Evolutionary conservation across 2,888 invertebrate genomes (phyloP).

Genomic region (Antitype chi): DNA sequence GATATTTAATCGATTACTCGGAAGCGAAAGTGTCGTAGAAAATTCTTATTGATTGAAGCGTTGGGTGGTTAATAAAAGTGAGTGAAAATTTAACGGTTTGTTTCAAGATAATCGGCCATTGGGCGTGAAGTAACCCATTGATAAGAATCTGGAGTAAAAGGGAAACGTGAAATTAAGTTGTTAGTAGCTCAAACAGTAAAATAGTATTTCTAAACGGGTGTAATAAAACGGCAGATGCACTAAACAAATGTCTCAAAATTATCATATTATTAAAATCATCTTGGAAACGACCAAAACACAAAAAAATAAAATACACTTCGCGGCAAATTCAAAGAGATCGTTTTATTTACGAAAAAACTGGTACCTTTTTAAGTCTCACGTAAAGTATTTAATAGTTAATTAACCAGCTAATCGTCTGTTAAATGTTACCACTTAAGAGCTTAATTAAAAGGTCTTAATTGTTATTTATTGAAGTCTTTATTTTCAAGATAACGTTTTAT

Average conservation of each 20-base stretch:
- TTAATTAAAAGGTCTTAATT: constrained; percentile 50
- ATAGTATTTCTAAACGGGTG: neutral
- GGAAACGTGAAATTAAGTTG: constrained; percentile 41
- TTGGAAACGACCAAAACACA: neutral
- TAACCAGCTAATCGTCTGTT: constrained; percentile 27
- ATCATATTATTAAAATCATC: neutral
- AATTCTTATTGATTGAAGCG: constrained; percentile 49
- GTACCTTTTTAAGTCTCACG: neutral
- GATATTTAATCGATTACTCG: constrained; percentile 51
- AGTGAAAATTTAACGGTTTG: constrained; percentile 51
- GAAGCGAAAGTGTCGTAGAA: constrained; percentile 57
- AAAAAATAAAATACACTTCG: neutral
- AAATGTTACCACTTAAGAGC: constrained; percentile 35
- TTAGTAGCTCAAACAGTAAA: neutral
- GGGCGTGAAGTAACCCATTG: constrained; percentile 40
- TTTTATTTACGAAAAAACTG: neutral
- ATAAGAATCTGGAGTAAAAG: constrained; percentile 39
- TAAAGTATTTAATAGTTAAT: constrained; percentile 29
- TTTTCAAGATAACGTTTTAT: constrained; percentile 40
- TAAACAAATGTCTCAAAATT: neutral
- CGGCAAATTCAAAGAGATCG: constrained; percentile 19
- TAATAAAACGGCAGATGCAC: neutral
- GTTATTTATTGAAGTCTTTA: constrained; percentile 42
- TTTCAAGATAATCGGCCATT: constrained; percentile 43
- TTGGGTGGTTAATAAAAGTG: constrained; percentile 53